Evolutionary conservation across 2,797 vertebrate genomes (phyloP).

Genomic region (Rhabdophis nuchalis): DNA sequence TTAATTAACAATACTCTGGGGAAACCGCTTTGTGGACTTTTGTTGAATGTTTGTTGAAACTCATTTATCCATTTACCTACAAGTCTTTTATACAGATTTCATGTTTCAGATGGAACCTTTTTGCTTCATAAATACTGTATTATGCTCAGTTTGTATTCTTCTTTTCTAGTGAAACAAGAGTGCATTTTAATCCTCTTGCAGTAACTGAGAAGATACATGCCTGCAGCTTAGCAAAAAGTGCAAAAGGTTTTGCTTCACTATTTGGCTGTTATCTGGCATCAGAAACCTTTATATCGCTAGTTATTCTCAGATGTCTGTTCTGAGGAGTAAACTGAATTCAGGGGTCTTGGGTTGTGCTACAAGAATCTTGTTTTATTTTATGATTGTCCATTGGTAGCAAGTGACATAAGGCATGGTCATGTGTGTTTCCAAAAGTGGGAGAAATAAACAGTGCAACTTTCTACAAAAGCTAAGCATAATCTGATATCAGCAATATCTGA

Average conservation of each 20-base stretch:
- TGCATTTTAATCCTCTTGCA: not conserved
- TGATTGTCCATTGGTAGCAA: not conserved
- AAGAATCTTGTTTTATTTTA: not conserved
- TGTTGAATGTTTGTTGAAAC: not conserved
- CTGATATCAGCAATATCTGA: not conserved
- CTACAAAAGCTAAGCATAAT: not conserved
- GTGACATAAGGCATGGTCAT: not conserved
- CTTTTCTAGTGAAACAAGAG: not conserved
- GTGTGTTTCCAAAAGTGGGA: not conserved
- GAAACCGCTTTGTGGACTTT: not conserved
- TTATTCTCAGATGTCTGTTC: not conserved
- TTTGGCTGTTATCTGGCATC: not conserved
- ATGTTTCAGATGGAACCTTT: not conserved
- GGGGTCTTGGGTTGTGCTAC: not conserved
- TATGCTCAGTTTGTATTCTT: not conserved
- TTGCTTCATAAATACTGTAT: not conserved
- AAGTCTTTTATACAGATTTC: not conserved
- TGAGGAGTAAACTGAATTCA: not conserved
- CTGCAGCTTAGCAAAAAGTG: not conserved
- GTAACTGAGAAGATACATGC: not conserved
- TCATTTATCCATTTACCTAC: not conserved
- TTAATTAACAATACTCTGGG: not conserved
- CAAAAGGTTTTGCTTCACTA: not conserved
- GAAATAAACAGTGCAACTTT: not conserved
- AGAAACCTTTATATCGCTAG: not conserved